Base-by-base conservation (phyloP, 1,140 invertebrate species). In the Sarcophaga bullata region DNA sequence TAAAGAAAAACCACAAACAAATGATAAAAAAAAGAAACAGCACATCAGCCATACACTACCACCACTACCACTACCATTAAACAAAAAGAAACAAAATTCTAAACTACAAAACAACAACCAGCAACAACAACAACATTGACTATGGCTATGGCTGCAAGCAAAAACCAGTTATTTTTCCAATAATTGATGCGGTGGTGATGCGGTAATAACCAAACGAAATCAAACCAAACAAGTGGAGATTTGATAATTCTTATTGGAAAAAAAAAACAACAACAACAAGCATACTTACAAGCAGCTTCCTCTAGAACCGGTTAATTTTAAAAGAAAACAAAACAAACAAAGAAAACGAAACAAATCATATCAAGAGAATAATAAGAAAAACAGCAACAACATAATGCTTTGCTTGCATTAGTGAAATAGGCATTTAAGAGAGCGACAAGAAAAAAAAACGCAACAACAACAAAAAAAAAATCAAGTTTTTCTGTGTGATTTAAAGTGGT, bases 241-340 rank as follows among this genome's bases (percentile, higher is more conserved):
- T 68, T 68, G 62, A 68, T 68, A 68, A 68, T 68, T 68, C 17
- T 68, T 68, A 15, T n/a, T 8, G 19, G 8, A 68, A 25, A 68
- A 19, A 6, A 68, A 19, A 17, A 68, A 8, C n/a, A 17, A 62
- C 3, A 62, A 62, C 1, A 25, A 68, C 17, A 68, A 58, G 52
- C 58, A 13, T 19, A 50, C 80, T 49, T 25, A 48, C 46, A 9
- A n/a, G 62, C 62, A 68, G 75, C 48, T 78, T 78, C 75, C 75
- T 78, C n/a, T 78, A 19, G 48, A 78, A 78, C 75, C 75, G 75
- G 75, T 78, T 78, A 78, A 54, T 15, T 37, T 37, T 37, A 37
- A 37, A 37, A 37, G 25, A 37, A 4, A 37, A 37, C 1, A 37
- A 37, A 37, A 37, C 1, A 37, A 37, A 37, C 25, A 37, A 37